Base-by-base conservation (phyloP, 1,140 invertebrate genomes). In the Anastrepha ludens region DNA sequence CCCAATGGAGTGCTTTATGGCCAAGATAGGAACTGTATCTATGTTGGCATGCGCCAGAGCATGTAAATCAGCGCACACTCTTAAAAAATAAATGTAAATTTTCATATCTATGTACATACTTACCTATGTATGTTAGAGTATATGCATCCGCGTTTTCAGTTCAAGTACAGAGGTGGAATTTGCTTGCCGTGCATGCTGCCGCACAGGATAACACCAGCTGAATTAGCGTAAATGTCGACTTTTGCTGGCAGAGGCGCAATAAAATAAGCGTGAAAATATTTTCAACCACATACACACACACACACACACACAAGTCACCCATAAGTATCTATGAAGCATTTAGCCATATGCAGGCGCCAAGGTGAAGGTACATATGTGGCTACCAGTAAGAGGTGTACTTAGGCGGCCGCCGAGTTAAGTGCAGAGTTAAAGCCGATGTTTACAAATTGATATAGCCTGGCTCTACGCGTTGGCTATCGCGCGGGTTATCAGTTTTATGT, bases 1-100 rank as follows among this genome's bases (percentile, higher is more conserved):
- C 74, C 74, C 74, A 81, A 58, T 81, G 50, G 74, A 81, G 74
- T 81, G 47, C 47, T 81, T 81, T 20, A 81, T 81, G 74, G 17
- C 9, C 47, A 81, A 81, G 74, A 81, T 81, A 81, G 74, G 17
- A 81, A 50, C 47, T 7, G 2, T 81, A 58, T 58, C 44, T 81
- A 81, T 55, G 47, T n/a, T 17, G 9, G 67, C 67, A 44, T 44
- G 67, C 41, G 41, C 39, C 41, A 74, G 39, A 44, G 67, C 67
- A 41, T 47, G 41, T 74, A 74, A 74, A 74, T 47, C 67, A 74
- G 67, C 67, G 67, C 20, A 29, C 41, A 39, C 2, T 67, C 29
- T 29, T 67, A 67, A 11, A 39, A 39, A 67, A 39, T 58, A 8
- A 55, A 55, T 55, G 50, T 8, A 55, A 6, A 55, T 11, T 11